phyloP scores from a whole-genome alignment of 2,888 invertebrate genomes.

The Drosophila subsilvestris region DNA sequence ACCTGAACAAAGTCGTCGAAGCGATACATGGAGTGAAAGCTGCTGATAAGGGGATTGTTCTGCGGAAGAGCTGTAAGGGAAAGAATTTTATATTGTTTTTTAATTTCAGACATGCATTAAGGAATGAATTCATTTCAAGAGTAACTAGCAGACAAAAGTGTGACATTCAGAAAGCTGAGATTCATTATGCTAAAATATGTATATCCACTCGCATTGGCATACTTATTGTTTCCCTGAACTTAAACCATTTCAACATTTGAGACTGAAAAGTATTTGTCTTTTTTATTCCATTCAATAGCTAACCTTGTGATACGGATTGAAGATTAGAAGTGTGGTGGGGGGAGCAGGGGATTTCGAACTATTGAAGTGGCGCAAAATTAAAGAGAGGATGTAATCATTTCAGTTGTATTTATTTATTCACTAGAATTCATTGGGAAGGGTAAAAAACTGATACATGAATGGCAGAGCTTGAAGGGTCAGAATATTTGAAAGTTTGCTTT shows the following conservation, averaged over 20 bases:
- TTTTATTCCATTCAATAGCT: not conserved
- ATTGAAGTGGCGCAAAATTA: not conserved
- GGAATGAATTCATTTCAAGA: too few species aligned
- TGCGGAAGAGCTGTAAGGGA: constrained; percentile 78
- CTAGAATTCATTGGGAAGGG: too few species aligned
- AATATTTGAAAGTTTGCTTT: too few species aligned
- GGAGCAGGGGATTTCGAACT: not conserved
- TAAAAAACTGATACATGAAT: too few species aligned
- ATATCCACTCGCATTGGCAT: too few species aligned
- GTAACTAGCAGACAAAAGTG: too few species aligned
- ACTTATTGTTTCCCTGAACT: too few species aligned
- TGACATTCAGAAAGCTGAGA: too few species aligned
- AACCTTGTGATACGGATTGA: not conserved
- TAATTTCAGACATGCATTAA: too few species aligned
- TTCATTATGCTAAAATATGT: too few species aligned
- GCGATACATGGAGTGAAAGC: constrained; percentile 78
- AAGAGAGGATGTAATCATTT: not conserved
- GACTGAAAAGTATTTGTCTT: not conserved
- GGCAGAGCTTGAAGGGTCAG: not conserved
- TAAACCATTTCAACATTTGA: not conserved
- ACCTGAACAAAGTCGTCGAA: constrained; percentile 81
- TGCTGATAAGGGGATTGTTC: constrained; percentile 82
- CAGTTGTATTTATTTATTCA: not conserved
- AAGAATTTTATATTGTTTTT: not conserved
- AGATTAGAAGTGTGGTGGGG: too few species aligned